A percentile compares a stretch with the other conserved stretches of the same genome.
Conservation (phyloP, 2,113 vertebrate genomes). For the Gambusia affinis region DNA sequence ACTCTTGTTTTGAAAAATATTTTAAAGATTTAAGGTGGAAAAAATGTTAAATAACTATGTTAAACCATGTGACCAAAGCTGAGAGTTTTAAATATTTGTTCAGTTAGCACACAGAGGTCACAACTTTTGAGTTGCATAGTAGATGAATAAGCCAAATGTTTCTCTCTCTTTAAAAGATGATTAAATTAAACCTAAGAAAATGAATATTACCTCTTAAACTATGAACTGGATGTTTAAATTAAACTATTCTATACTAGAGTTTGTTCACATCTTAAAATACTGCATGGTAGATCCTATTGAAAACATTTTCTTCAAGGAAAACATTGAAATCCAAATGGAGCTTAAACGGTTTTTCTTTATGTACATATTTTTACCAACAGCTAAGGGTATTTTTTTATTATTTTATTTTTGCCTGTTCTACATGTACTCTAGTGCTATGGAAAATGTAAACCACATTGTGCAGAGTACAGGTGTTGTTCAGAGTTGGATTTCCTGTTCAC, state of each 20-base stretch:
- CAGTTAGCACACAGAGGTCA: neutral
- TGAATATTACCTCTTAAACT: neutral
- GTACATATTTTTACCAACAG: neutral
- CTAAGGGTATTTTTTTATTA: neutral
- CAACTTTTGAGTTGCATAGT: conserved; percentile 10
- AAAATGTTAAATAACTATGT: neutral
- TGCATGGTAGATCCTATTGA: neutral
- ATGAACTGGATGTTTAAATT: neutral
- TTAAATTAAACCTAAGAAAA: neutral
- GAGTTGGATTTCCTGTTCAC: neutral
- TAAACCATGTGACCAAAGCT: neutral
- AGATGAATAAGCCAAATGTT: conserved; percentile 17
- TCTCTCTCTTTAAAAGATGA: neutral
- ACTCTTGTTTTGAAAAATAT: neutral
- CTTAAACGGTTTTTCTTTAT: neutral
- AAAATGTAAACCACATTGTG: neutral
- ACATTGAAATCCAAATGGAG: neutral
- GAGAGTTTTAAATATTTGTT: neutral
- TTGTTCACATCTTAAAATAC: neutral
- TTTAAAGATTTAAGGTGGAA: neutral
- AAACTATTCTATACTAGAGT: neutral
- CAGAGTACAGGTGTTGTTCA: neutral
- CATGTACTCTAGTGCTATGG: neutral
- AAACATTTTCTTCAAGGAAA: neutral
- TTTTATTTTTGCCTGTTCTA: neutral